Evolutionary conservation across 2,888 invertebrate genomes (phyloP).

Genomic region (Suillia variegata): DNA sequence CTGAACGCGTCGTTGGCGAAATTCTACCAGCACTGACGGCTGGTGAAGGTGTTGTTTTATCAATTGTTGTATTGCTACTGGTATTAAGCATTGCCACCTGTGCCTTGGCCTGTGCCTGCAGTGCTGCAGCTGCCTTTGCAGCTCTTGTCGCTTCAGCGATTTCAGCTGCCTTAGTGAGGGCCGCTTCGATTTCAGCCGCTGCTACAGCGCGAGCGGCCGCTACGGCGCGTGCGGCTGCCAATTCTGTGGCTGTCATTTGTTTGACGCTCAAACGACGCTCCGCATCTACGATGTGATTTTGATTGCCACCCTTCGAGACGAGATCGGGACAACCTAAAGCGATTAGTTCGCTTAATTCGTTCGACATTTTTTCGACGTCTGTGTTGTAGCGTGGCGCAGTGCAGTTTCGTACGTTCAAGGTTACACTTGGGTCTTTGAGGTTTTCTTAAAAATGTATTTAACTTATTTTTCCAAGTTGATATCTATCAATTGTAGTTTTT

Average conservation of each 20-base stretch:
- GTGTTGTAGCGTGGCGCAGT: neutral
- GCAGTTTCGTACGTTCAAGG: constrained; percentile 34
- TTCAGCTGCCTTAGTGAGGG: constrained; percentile 32
- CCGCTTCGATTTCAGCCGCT: constrained; percentile 42
- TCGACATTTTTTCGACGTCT: constrained; percentile 42
- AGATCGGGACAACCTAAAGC: constrained; percentile 55
- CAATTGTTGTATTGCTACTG: constrained; percentile 15
- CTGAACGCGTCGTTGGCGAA: neutral
- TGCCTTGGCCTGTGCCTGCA: constrained; percentile 11
- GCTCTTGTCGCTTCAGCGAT: neutral
- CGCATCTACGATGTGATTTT: constrained; percentile 39
- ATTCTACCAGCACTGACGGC: neutral
- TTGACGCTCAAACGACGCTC: constrained; percentile 55
- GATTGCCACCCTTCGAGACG: constrained; percentile 27
- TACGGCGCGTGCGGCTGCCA: constrained; percentile 43
- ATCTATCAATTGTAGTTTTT: too few species aligned
- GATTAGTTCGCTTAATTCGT: constrained; percentile 55
- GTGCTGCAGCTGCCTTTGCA: neutral
- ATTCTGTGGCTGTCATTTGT: constrained; percentile 55
- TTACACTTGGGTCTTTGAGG: constrained; percentile 18
- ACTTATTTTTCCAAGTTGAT: too few species aligned
- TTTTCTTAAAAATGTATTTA: constrained; percentile 6
- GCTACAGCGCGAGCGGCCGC: too few species aligned
- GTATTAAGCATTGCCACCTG: constrained; percentile 14
- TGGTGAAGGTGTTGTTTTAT: constrained; percentile 6